A percentile compares a stretch with the other conserved stretches of the same genome.
Conservation (phyloP, 2,113 vertebrate species). For the Rynchops niger region DNA sequence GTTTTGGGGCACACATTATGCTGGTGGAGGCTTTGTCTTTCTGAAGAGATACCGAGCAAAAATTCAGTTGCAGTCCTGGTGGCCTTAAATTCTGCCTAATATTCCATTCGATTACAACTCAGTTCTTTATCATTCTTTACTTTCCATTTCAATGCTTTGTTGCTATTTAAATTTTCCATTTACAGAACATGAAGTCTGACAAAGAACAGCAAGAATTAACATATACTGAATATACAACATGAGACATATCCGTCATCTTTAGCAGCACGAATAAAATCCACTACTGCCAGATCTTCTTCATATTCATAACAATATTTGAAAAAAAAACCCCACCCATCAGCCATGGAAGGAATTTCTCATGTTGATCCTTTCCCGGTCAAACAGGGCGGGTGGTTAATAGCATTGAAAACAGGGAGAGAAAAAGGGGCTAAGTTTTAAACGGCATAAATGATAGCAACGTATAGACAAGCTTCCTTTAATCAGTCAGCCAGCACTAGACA, state of each 20-base stretch:
- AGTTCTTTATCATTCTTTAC: not conserved
- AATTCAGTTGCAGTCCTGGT: not conserved
- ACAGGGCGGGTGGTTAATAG: not conserved
- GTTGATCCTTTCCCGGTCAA: constrained; percentile 14
- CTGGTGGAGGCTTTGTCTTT: not conserved
- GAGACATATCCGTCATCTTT: not conserved
- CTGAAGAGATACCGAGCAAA: not conserved
- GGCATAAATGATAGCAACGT: not conserved
- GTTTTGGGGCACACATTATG: not conserved
- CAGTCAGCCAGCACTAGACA: not conserved
- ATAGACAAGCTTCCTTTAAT: constrained; percentile 31
- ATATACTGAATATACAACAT: not conserved
- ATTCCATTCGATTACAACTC: not conserved
- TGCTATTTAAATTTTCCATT: not conserved
- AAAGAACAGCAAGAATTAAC: not conserved
- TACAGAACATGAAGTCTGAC: not conserved
- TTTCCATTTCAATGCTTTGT: not conserved
- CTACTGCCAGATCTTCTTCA: not conserved
- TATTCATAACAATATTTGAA: not conserved
- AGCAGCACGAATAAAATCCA: not conserved
- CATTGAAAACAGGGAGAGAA: not conserved
- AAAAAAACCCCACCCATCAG: not conserved
- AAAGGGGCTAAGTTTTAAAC: constrained; percentile 13
- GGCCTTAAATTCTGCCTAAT: not conserved
- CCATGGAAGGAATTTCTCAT: constrained; percentile 1